These are phyloP conservation scores for Drosophila hamatofila DNA, from an alignment of 2,888 invertebrate genomes.

Conservation along the genomic window DNA sequence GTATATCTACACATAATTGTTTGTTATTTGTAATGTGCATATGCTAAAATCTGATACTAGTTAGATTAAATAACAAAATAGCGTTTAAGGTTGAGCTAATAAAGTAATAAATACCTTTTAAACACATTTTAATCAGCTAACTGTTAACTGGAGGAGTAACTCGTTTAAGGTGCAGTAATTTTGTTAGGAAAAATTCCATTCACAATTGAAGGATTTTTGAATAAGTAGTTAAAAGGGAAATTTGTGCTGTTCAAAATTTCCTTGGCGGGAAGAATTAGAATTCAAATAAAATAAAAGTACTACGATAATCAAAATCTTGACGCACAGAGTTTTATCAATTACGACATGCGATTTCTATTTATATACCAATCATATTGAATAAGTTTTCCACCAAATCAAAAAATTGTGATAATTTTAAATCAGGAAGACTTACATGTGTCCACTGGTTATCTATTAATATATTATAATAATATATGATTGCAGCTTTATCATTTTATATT, in stretches of 20 bases:
- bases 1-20: neutral
- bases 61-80: neutral
- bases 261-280: neutral
- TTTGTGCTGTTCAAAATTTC: neutral
- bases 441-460: conserved; percentile 24
- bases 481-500: conserved; percentile 32
- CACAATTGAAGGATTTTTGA: neutral
- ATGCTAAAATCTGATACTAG: neutral
- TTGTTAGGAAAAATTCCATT: neutral
- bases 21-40: neutral
- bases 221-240: neutral
- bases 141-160: neutral
- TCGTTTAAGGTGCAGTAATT: neutral
- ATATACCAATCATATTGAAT: conserved; percentile 8
- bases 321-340: conserved; percentile 29
- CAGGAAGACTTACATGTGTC: conserved; percentile 9
- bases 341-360: conserved; percentile 6
- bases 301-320: neutral
- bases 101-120: too few species aligned
- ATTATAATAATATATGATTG: conserved; percentile 13
- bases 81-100: neutral
- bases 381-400: conserved; percentile 23
- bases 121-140: too few species aligned
- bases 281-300: neutral
- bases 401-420: conserved; percentile 29